A percentile compares a stretch with the other conserved stretches of the same genome.
Conservation (phyloP, 2,113 vertebrate species). For the Podilymbus podiceps region DNA sequence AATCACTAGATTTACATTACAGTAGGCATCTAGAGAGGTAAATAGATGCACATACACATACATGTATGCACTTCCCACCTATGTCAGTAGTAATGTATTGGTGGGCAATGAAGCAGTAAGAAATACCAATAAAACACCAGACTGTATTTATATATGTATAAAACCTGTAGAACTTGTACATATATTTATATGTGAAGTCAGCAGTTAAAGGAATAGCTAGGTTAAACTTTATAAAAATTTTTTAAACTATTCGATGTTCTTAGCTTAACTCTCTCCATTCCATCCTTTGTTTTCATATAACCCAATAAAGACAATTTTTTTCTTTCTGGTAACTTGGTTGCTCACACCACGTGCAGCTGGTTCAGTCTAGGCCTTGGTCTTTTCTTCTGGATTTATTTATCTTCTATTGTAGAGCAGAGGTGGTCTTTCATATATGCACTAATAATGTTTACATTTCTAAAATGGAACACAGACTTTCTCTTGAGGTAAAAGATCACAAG, state of each 20-base stretch:
- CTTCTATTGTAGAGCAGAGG: constrained; percentile 67
- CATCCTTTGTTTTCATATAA: neutral
- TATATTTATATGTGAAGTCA: neutral
- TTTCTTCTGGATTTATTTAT: constrained; percentile 75
- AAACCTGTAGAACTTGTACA: neutral
- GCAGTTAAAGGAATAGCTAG: neutral
- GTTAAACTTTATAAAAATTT: neutral
- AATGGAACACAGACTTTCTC: constrained; percentile 75
- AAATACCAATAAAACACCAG: neutral
- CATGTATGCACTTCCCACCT: neutral
- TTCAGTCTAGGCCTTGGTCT: constrained; percentile 47
- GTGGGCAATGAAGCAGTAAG: neutral
- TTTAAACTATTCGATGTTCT: neutral
- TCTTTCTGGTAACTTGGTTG: neutral
- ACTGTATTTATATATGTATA: neutral
- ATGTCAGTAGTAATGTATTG: neutral
- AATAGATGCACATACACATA: neutral
- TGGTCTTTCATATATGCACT: constrained; percentile 74
- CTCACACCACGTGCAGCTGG: neutral
- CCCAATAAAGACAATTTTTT: neutral
- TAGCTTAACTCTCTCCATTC: neutral
- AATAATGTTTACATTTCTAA: constrained; percentile 80
- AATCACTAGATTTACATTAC: neutral
- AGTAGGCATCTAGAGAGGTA: neutral
- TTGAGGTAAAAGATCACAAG: constrained; percentile 70